A percentile compares a stretch with the other conserved stretches of the same genome.
Conservation (phyloP, 2,113 vertebrate species). For the Macquaria ambigua region DNA sequence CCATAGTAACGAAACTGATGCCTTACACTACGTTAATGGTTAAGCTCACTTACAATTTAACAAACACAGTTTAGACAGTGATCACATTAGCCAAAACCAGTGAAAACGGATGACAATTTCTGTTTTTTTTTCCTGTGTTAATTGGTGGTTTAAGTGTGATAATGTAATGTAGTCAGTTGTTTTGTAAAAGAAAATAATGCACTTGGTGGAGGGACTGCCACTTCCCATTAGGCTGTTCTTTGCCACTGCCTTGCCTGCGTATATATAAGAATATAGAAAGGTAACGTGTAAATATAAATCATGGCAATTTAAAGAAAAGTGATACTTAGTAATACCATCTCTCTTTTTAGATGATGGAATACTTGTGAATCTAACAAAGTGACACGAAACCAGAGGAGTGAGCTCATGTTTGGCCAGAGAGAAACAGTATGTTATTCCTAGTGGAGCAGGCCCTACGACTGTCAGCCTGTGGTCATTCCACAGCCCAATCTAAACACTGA, state of each 20-base stretch:
- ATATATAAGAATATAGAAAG: not conserved
- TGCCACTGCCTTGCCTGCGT: not conserved
- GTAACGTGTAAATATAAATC: not conserved
- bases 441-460: conserved; percentile 21
- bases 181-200: not conserved
- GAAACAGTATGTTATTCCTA: conserved; percentile 43
- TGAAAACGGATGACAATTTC: not conserved
- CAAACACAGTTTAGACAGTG: conserved; percentile 29
- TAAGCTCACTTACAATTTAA: conserved; percentile 46
- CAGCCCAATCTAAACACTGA: conserved; percentile 64
- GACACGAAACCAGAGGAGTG: conserved; percentile 13
- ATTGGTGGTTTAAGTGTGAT: conserved; percentile 22
- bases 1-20: conserved; percentile 49
- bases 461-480: conserved; percentile 56
- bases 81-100: conserved; percentile 35
- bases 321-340: not conserved
- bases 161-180: not conserved
- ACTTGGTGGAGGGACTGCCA: not conserved
- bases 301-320: not conserved
- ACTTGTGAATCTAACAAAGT: conserved; percentile 6
- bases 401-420: conserved; percentile 44
- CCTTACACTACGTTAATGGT: conserved; percentile 43
- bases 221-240: not conserved
- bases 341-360: not conserved
- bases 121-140: not conserved